Evolutionary conservation across 1,140 invertebrate species (phyloP).

Genomic region (Asbolus verrucosus): DNA sequence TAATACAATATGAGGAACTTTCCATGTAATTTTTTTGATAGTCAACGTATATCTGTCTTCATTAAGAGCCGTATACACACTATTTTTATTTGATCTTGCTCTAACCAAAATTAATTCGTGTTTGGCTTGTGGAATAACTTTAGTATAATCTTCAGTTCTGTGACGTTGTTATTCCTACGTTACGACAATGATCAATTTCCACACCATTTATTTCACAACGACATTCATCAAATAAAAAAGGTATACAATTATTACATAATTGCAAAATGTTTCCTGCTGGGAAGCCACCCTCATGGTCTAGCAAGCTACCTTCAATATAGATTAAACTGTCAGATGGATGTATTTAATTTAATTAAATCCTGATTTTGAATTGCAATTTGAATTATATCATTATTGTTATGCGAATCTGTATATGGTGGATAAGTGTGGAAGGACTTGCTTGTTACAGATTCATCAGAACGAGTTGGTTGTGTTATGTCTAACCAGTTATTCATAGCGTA

Average conservation of each 20-base stretch:
- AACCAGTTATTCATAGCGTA: conserved; percentile 1
- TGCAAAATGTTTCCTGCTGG: conserved; percentile 1
- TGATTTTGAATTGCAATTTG: conserved; percentile 25
- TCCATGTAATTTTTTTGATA: conserved; percentile 47
- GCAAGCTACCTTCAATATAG: conserved; percentile 4
- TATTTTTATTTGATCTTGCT: conserved; percentile 57
- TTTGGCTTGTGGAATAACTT: conserved; percentile 65
- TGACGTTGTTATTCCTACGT: conserved; percentile 62
- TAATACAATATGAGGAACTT: conserved; percentile 45
- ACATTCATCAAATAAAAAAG: conserved; percentile 66
- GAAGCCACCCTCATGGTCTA: not conserved
- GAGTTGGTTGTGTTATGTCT: not conserved
- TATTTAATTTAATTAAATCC: conserved; percentile 8
- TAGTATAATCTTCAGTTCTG: conserved; percentile 67
- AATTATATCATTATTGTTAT: not conserved
- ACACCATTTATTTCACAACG: conserved; percentile 65
- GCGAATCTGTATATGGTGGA: not conserved
- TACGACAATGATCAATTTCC: conserved; percentile 65
- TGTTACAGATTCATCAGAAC: conserved; percentile 8
- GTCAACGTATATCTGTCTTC: not conserved
- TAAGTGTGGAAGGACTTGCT: not conserved
- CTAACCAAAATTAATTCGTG: conserved; percentile 66
- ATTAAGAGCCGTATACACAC: conserved; percentile 12
- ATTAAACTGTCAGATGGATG: conserved; percentile 7
- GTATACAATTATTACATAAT: conserved; percentile 63